A percentile compares a stretch with the other conserved stretches of the same genome.
Evolutionary conservation across 2,888 invertebrate species (phyloP).

Genomic region (Stenodera caucasica): DNA sequence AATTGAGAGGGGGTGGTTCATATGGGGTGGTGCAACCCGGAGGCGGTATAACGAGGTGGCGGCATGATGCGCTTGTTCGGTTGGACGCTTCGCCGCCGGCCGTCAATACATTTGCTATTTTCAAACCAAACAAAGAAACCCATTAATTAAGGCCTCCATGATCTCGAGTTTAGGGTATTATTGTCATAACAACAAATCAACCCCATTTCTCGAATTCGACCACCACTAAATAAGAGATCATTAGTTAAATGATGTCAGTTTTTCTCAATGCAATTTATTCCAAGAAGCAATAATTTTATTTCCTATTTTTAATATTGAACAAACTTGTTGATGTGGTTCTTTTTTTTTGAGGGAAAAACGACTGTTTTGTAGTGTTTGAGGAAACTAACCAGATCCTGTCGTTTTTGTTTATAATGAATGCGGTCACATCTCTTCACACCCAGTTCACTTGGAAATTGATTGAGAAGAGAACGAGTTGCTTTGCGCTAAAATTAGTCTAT

Average conservation of each 20-base stretch:
- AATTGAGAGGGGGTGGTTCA: neutral
- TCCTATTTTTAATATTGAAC: slow-evolving; percentile 13
- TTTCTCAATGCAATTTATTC: no score
- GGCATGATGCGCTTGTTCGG: slow-evolving; percentile 48
- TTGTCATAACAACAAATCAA: slow-evolving; percentile 50
- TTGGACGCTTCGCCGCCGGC: slow-evolving; percentile 50
- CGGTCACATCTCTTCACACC: slow-evolving; percentile 53
- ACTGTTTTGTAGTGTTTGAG: slow-evolving; percentile 35
- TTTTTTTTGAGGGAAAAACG: slow-evolving; percentile 6
- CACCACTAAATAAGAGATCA: no score
- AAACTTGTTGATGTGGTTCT: neutral
- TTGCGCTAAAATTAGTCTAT: slow-evolving; percentile 47
- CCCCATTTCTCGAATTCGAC: slow-evolving; percentile 36
- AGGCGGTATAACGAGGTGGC: slow-evolving; percentile 33
- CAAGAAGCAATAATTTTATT: slow-evolving; percentile 33
- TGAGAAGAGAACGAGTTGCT: slow-evolving; percentile 47
- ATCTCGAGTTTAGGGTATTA: slow-evolving; percentile 53
- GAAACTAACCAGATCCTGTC: slow-evolving; percentile 50
- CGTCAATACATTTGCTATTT: slow-evolving; percentile 51
- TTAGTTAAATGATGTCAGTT: no score
- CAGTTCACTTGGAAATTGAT: slow-evolving; percentile 49
- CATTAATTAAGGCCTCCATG: slow-evolving; percentile 57
- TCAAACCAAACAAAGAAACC: slow-evolving; percentile 56
- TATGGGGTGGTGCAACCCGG: slow-evolving; percentile 18
- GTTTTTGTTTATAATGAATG: slow-evolving; percentile 46